Base-by-base conservation (phyloP, 1,140 invertebrate species). In the Aphaenogaster ashmeadi region DNA sequence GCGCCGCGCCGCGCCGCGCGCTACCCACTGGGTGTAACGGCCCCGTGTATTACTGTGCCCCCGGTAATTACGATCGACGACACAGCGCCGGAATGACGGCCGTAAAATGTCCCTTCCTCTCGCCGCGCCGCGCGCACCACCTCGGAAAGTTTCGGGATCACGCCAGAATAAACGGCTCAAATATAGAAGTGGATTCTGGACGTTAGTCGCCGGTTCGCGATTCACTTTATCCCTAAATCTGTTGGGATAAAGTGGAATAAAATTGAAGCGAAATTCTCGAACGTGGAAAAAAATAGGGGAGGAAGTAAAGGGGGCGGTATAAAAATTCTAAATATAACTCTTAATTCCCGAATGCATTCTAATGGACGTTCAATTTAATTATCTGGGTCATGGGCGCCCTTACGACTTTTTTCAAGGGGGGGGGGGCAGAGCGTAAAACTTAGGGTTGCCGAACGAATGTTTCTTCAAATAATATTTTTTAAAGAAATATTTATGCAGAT, bases 61-160 rank as follows among this genome's bases (percentile, higher is more conserved):
- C 60, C 15, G 41, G 62, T 47, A 89, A 90, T 90, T 89, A 87
- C 62, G 50, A 60, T 47, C 52, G 71, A 50, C 50, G 62, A 71
- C 36, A 38, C 44, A 36, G 72, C 62, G 58, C 27, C 58, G 58
- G 47, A 44, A 74, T 56, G 67, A 86, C 58, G 27, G n/a, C 27
- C 36, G 52, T 83, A 69, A 74, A 27, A 81, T 78, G 62, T 38
- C 36, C 62, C n/a, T 69, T 75, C 77, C 56, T 74, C 15, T 41
- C 33, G 8, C 33, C 21, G 1, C 15, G 3, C 7, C 11, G 13
- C 13, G 41, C 13, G 15, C 69, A 7, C 7, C 13, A 21, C 5
- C 71, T 13, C 41, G 56, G 41, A 27, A 60, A 78, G 3, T 78
- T 78, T 60, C 15, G 8, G 7, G 21, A n/a, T 44, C 21, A 11